Base-by-base conservation (phyloP, 2,888 invertebrate genomes). In the Luperina testacea region DNA sequence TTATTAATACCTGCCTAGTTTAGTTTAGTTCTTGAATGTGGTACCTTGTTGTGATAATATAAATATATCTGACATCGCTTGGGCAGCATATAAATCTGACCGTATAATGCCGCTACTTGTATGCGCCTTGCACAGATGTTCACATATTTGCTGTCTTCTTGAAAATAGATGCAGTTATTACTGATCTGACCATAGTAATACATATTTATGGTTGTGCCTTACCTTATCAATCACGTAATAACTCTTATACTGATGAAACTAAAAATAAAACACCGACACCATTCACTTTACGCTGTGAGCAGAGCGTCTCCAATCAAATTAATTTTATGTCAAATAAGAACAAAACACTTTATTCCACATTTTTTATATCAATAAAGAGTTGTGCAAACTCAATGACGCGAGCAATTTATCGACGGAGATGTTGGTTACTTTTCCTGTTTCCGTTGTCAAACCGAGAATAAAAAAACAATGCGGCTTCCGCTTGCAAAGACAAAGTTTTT, bases 391-490 rank as follows among this genome's bases (percentile, higher is more conserved):
- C 82, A 81, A 82, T 80, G 77, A 73, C n/a, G 72, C 82, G 71
- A 76, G 68, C 68, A 79, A 82, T 82, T 85, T 82, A 77, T 75
- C 88, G 77, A 27, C 68, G 65, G 76, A 74, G 72, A 85, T 81
- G 78, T 87, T 87, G 77, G 86, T 81, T 78, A 69, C 73, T 64
- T 81, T 69, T 65, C 48, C 45, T 77, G 79, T 74, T 85, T 85
- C 78, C 80, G 77, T 48, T 80, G 85, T 76, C 76, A 83, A 61
- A 57, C 48, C 27, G 63, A 71, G 51, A 82, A 80, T 72, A 84
- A 76, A 72, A 69, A 87, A 85, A 81, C 79, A 87, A 88, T 80
- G 80, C 53, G 77, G 75, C 51, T 81, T 85, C 89, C 89, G 83
- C 65, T 27, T 68, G 45, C 68, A 38, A 70, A 82, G 85, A 87